These are phyloP conservation scores for Acronicta aceris DNA, from an alignment of 2,888 invertebrate genomes.

Conservation along the genomic window DNA sequence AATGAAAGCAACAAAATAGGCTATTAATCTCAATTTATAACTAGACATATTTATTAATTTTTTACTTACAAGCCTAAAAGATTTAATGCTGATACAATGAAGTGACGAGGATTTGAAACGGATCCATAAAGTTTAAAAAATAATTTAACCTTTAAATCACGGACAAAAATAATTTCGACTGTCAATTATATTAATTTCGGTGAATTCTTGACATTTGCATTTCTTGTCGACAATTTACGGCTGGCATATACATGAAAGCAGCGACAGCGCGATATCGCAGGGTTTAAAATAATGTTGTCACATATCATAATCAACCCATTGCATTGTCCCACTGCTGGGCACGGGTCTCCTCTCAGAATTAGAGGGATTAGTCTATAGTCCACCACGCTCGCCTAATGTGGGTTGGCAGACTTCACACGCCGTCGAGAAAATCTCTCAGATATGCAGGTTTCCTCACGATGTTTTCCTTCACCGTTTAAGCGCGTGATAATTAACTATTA, in stretches of 20 bases:
- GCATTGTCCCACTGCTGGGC: too few species aligned
- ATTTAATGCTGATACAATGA: neutral
- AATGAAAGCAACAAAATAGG: neutral
- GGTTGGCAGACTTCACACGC: too few species aligned
- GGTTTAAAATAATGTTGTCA: too few species aligned
- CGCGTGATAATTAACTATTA: too few species aligned
- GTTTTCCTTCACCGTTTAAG: too few species aligned
- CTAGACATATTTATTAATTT: neutral
- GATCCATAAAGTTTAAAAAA: neutral
- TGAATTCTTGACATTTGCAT: slow-evolving; percentile 1
- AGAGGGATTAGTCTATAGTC: too few species aligned
- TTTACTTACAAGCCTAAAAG: too few species aligned
- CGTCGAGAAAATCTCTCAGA: too few species aligned
- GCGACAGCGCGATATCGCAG: neutral
- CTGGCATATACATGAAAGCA: neutral
- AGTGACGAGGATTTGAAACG: neutral
- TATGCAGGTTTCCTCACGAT: too few species aligned
- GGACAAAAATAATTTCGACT: slow-evolving; percentile 3
- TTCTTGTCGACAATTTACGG: neutral
- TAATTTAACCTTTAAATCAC: slow-evolving; percentile 8
- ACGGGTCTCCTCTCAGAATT: too few species aligned
- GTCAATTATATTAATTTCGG: neutral
- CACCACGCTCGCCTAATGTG: too few species aligned
- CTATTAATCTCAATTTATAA: neutral
- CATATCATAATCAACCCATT: too few species aligned